Conservation (phyloP, 2,888 invertebrate species). For the Pollenia amentaria region DNA sequence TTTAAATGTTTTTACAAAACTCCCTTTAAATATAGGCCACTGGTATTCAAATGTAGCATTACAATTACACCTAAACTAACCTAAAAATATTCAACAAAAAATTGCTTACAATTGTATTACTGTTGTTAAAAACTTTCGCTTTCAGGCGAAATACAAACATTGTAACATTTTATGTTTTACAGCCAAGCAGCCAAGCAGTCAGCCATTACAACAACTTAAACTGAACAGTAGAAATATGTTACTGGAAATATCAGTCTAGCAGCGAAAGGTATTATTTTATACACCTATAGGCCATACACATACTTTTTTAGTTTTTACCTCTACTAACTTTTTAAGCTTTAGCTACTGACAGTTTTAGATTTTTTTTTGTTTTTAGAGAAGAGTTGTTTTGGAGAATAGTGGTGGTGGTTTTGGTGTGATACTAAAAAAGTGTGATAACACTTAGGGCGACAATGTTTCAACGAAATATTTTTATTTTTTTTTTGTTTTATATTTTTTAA, state of each 20-base stretch:
- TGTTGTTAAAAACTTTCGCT: constrained; percentile 28
- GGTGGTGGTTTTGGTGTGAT: constrained; percentile 49
- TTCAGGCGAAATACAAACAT: constrained; percentile 21
- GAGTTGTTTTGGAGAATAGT: not conserved
- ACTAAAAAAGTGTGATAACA: constrained; percentile 67
- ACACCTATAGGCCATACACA: constrained; percentile 31
- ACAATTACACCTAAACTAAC: constrained; percentile 23
- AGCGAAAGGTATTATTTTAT: constrained; percentile 52
- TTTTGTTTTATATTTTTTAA: constrained; percentile 21
- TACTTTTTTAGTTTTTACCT: not conserved
- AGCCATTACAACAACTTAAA: not conserved
- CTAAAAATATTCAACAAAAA: constrained; percentile 8
- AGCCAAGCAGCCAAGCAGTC: constrained; percentile 28
- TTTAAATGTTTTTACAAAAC: not conserved
- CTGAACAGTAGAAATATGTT: constrained; percentile 33
- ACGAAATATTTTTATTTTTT: constrained; percentile 42
- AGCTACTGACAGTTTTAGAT: constrained; percentile 6
- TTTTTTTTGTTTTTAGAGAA: not conserved
- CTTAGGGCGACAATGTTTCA: constrained; percentile 65
- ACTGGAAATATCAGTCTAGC: constrained; percentile 41
- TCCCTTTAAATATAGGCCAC: constrained; percentile 32
- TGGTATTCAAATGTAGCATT: constrained; percentile 14
- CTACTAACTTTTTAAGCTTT: not conserved
- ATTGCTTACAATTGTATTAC: constrained; percentile 4
- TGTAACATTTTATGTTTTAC: constrained; percentile 51